Evolutionary conservation across 2,113 vertebrate species (phyloP).

Genomic region (Riparia riparia): DNA sequence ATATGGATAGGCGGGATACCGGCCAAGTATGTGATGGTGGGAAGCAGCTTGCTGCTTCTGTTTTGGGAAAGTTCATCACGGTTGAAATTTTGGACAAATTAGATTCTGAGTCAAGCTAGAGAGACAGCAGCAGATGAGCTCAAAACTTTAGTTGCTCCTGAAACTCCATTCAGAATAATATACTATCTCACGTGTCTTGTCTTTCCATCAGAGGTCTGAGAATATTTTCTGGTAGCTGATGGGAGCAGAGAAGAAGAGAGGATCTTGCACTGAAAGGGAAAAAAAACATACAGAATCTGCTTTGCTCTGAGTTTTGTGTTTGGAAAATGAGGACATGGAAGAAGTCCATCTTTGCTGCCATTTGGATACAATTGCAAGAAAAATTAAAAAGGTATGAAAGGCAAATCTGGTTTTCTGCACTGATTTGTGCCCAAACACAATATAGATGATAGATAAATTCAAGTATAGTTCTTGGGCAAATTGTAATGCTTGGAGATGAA

Average conservation of each 20-base stretch:
- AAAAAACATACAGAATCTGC: neutral
- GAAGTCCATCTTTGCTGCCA: neutral
- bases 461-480: neutral
- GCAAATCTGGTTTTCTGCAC: neutral
- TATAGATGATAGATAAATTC: neutral
- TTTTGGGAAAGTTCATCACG: conserved; percentile 79
- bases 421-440: neutral
- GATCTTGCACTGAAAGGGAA: neutral
- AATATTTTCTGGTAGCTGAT: neutral
- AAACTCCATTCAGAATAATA: conserved; percentile 66
- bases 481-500: neutral
- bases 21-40: conserved; percentile 79
- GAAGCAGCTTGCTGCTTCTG: conserved; percentile 84
- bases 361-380: neutral
- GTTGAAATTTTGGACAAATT: conserved; percentile 78
- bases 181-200: neutral
- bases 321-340: neutral
- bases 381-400: neutral
- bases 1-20: conserved; percentile 78
- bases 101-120: conserved; percentile 74
- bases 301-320: neutral
- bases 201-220: neutral
- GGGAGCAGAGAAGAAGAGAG: neutral
- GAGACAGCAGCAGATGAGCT: conserved; percentile 63
- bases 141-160: conserved; percentile 70